Base-by-base conservation (phyloP, 2,888 invertebrate species). In the Napeogenes inachia region DNA sequence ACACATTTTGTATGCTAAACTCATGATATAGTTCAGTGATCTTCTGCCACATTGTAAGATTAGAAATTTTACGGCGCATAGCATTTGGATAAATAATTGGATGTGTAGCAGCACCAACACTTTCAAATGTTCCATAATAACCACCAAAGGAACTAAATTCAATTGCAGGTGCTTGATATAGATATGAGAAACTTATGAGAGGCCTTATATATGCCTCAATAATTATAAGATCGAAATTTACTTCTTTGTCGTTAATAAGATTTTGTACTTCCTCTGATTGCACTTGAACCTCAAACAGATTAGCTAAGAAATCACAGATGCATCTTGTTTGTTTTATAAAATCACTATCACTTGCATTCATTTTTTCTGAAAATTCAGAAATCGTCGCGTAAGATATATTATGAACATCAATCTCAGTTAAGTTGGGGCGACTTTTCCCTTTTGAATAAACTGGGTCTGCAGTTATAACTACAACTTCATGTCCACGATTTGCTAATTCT, bases 381-480 rank as follows among this genome's bases (percentile, higher is more conserved):
- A 69, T 67, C 5, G 61, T 32, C 45, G 56, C 58, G 54, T 89
- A 86, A 0, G 84, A 79, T 8, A 77, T 13, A 46, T 81, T 73
- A 45, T 80, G 80, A 0, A 81, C 67, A 61, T 82, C 79, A 0
- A 84, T 81, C 73, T 84, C 80, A 6, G 75, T 80, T 0, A 81
- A 54, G 64, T 82, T 84, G 4, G 62, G 61, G 2, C 84, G 71
- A 2, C 74, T 10, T 56, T 68, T 42, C 0, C 88, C 82, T 38
- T 83, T 80, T 10, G 67, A 60, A 59, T 66, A 69, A 3, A 66
- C 72, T 0, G 84, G 83, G 63, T 84, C 65, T 13, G 88, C 53
- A 3, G 87, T 84, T 4, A 84, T 66, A 0, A 85, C 73, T 0
- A 79, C 76, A 0, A 89, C 64, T 54, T 87, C 73, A 64, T 90